Base-by-base conservation (phyloP, 53 echinoderm and acorn worm genomes). In the Echinometra lucunter region DNA sequence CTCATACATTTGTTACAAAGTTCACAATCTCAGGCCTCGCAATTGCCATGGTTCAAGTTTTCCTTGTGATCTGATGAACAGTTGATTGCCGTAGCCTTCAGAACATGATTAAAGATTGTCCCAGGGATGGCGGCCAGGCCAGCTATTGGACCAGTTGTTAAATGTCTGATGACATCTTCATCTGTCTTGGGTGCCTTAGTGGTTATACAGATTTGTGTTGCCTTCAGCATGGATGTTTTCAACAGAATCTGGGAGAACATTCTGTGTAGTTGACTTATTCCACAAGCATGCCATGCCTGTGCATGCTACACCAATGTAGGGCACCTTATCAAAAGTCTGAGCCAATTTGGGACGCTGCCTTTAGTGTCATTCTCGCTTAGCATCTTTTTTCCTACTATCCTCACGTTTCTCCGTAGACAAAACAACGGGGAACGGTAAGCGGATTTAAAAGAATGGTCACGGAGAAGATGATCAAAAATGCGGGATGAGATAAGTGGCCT, bases 171-270 rank as follows among this genome's bases (percentile, higher is more conserved):
- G 27, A 95, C 81, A 81, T 95, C 92, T 35, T 58, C 92, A 95
- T 95, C 95, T 66, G 91, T 91, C 38, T 95, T 91, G 2, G 81
- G 40, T 49, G 74, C 75, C 42, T 37, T 91, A 37, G 49, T 91
- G 40, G 27, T 69, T 28, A 35, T 49, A 30, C 23, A 91, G 80
- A 42, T 21, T 95, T 74, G 27, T 34, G 45, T 89, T 66, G 27
- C 89, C 66, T 69, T 25, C 13, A n/a, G 72, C 88, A 47, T 93
- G 83, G 40, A 95, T 93, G 88, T 95, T 95, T 87, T 95, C 95
- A 30, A 95, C 88, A 63, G 87, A 93, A 45, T 95, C 95, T 40
- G 95, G 95, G 17, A 95, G 45, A 83, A 92, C 95, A 58, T 95
- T 95, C 44, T 58, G 63, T 55, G 91, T 42, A 2, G 85, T 92